phyloP scores from a whole-genome alignment of 2,888 invertebrate species.

The Drosophila suboccidentalis region DNA sequence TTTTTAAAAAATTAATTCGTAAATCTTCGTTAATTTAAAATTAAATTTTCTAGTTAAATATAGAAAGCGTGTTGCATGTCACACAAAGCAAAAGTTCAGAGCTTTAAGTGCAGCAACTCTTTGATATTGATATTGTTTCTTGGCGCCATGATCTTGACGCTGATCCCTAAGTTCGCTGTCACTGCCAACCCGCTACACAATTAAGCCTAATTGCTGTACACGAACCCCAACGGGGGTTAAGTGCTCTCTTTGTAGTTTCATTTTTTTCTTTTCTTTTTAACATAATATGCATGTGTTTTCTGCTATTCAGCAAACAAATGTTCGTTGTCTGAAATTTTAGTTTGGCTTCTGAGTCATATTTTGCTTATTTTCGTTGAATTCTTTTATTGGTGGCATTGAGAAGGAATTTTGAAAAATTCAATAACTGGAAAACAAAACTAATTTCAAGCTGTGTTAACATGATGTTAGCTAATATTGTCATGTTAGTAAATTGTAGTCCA shows the following conservation, averaged over 20 bases:
- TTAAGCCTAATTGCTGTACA: conserved; percentile 58
- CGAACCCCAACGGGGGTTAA: conserved; percentile 58
- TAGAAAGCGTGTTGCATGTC: conserved; percentile 10
- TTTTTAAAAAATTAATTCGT: background rate
- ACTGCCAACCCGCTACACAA: conserved; percentile 39
- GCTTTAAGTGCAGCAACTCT: conserved; percentile 26
- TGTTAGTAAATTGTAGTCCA: no score
- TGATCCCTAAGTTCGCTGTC: conserved; percentile 38
- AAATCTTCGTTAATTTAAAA: background rate
- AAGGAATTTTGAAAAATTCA: no score
- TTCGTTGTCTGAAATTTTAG: background rate
- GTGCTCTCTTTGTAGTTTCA: conserved; percentile 48
- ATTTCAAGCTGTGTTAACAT: background rate
- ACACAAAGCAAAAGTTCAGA: conserved; percentile 13
- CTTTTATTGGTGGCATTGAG: background rate
- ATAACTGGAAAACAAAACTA: no score
- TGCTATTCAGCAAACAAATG: conserved; percentile 11
- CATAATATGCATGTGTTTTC: conserved; percentile 21
- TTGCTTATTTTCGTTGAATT: background rate
- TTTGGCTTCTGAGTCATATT: background rate
- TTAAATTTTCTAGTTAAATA: background rate
- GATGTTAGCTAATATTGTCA: no score
- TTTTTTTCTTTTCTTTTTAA: conserved; percentile 2
- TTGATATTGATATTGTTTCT: conserved; percentile 26
- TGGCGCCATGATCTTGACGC: conserved; percentile 53